phyloP scores from a whole-genome alignment of 2,888 invertebrate genomes.

The Meteorus cinctellus region DNA sequence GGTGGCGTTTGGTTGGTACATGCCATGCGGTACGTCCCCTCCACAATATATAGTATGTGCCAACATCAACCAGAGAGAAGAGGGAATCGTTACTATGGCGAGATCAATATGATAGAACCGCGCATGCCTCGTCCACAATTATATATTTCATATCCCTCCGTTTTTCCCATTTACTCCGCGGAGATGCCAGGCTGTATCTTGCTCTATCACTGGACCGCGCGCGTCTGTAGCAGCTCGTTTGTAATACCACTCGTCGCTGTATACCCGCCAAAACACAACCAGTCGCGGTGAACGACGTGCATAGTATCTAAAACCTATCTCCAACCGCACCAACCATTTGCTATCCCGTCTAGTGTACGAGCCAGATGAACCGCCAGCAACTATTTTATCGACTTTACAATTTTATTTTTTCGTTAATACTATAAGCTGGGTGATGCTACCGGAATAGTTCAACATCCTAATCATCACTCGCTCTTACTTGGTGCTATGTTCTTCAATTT shows the following conservation, averaged over 20 bases:
- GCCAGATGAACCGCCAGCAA: background rate
- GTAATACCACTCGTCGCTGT: background rate
- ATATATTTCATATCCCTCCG: background rate
- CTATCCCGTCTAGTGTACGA: background rate
- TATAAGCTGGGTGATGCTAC: background rate
- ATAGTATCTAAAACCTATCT: slow-evolving; percentile 1
- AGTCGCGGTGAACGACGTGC: slow-evolving; percentile 13
- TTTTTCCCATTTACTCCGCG: background rate
- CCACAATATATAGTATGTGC: slow-evolving; percentile 62
- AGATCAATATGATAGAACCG: slow-evolving; percentile 72
- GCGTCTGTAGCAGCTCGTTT: background rate
- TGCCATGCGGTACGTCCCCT: slow-evolving; percentile 56
- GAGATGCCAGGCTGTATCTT: slow-evolving; percentile 1
- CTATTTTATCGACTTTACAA: background rate
- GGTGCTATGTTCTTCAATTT: background rate
- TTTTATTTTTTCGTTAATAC: background rate
- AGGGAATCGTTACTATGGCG: slow-evolving; percentile 73
- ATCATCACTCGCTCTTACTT: too few relatives aligned
- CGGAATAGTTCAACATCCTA: background rate
- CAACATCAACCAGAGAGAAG: slow-evolving; percentile 65
- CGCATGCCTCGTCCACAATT: slow-evolving; percentile 63
- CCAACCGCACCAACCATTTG: background rate
- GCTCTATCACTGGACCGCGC: slow-evolving; percentile 1
- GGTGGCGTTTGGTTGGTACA: slow-evolving; percentile 45
- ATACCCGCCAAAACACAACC: slow-evolving; percentile 5